Evolutionary conservation across 2,888 invertebrate genomes (phyloP).

Genomic region (Eledone cirrhosa): DNA sequence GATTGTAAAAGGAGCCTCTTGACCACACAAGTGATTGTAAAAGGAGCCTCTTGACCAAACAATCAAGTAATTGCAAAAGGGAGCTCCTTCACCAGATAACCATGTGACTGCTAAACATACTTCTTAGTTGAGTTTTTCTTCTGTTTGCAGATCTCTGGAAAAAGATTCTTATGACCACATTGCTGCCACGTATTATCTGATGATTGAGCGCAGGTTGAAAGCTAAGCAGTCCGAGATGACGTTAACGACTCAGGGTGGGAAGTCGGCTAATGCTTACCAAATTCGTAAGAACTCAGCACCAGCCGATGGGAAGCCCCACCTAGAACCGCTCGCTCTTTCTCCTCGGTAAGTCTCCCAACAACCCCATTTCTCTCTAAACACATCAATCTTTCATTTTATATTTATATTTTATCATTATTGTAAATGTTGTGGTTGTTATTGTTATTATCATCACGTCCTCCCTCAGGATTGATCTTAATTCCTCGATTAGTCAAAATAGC

Average conservation of each 20-base stretch:
- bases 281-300: conserved; percentile 55
- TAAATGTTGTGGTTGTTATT: too few relatives aligned
- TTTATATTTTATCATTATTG: too few relatives aligned
- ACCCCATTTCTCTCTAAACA: not conserved
- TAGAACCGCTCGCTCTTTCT: conserved; percentile 66
- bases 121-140: conserved; percentile 35
- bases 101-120: not conserved
- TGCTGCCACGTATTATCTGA: conserved; percentile 95
- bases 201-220: conserved; percentile 88
- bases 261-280: conserved; percentile 56
- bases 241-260: conserved; percentile 63
- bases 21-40: too few relatives aligned
- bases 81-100: too few relatives aligned
- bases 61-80: too few relatives aligned
- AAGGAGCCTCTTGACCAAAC: too few relatives aligned
- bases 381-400: too few relatives aligned
- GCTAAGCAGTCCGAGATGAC: conserved; percentile 48
- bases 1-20: too few relatives aligned
- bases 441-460: too few relatives aligned
- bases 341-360: conserved; percentile 61
- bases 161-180: conserved; percentile 97
- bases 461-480: too few relatives aligned
- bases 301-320: conserved; percentile 65
- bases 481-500: too few relatives aligned
- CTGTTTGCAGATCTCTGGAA: conserved; percentile 79